Evolutionary conservation across 1,140 invertebrate species (phyloP), one percentile per base, ranked within the genome.

Genomic region (Apis laboriosa): DNA sequence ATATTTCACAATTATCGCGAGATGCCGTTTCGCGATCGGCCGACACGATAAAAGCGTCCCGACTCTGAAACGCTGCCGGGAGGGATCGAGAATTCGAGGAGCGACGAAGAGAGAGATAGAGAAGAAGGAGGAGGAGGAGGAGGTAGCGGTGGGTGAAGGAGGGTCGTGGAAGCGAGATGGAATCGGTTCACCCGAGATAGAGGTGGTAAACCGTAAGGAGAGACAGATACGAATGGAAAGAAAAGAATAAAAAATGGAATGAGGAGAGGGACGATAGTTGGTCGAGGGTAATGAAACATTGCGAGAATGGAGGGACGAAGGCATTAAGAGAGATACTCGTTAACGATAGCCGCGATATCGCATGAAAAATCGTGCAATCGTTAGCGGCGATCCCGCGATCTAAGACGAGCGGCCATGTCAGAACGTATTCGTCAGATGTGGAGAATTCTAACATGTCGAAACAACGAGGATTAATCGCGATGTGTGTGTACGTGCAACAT

Each of bases 1-100:
- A 91, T 90, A 90, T 92, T 93, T 91, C 90, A 87, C 90, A 90
- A 91, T 91, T 90, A 90, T 91, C 81, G 87, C 81, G 60, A 84
- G 82, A 74, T 83, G 85, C 85, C 83, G 80, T 88, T 89, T 71
- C 61, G 77, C 80, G 88, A 90, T 90, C 84, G 75, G 75, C 76
- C 70, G 68, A n/a, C 66, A 3, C n/a, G 88, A 89, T 88, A 86
- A 81, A 75, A 77, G 77, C 64, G 81, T 66, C 81, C 58, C 70
- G 77, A 66, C 76, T 78, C 72, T 43, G 81, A 76, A 90, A 84
- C 82, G 85, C 84, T 82, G 67, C 73, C 73, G 84, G 70, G 74
- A 70, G 60, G 15, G 34, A 43, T 43, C 34, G 34, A 43, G 34
- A 43, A 43, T 43, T 13, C 13, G 53, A 12, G 53, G 53, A 12